Evolutionary conservation across 2,797 vertebrate genomes (phyloP), one percentile per base, ranked within the genome.

Genomic region (Sebastes glaucus): DNA sequence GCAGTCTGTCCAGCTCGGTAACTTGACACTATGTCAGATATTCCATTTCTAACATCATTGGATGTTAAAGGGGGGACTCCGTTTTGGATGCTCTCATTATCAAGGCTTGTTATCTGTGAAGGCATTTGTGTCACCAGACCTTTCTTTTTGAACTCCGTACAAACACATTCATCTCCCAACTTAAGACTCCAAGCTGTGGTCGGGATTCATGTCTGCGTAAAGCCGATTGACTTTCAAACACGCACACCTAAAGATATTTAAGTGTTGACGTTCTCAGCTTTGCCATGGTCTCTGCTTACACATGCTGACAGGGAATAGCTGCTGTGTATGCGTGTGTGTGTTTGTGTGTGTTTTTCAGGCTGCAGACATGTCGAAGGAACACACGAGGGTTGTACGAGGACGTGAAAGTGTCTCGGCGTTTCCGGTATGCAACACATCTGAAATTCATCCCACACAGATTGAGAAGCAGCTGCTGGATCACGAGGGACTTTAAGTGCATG

Each of bases 381-480:
- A 42, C 11, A 2, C 0, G 0, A 49, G 69, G 77, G 20, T 87
- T 81, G 60, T 13, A 27, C 3, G 8, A 80, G 85, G 74, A 69
- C 55, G 5, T 11, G 59, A 77, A 52, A 74, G 71, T 42, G 56
- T 79, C 20, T n/a, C 7, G 22, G 35, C 3, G 5, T 80, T 66
- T 82, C 71, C 46, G 82, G 72, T 75, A 77, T 89, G 82, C 77
- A 4, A 55, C 68, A 4, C 55, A 55, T 88, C 30, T 84, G 75
- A 88, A 87, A 88, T 77, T 22, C 33, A 82, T 75, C 85, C 35
- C 33, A 8, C 57, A 22, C 77, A 23, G 57, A 55, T 6, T 33
- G 22, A 80, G 77, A 78, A 80, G 61, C 88, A 91, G 85, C 91
- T 92, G 88, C 77, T 64, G 71, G 62, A 83, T 87, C 87, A 89